These are phyloP conservation scores for Mesocricetus auratus DNA, from an alignment of 2,113 vertebrate genomes.

Conservation along the genomic window DNA sequence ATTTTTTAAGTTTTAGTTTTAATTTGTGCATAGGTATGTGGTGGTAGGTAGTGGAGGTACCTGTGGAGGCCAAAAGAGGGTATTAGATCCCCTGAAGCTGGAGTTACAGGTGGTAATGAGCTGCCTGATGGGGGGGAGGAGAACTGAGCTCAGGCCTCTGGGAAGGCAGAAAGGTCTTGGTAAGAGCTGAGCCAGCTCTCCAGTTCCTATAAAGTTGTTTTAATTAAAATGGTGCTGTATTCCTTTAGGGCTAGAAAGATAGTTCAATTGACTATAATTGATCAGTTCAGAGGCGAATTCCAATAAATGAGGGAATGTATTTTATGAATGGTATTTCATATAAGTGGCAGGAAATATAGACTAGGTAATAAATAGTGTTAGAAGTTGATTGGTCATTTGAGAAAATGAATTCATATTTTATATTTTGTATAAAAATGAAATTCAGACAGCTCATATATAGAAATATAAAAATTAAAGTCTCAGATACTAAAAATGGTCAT, in stretches of 20 bases:
- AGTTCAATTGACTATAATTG: not conserved
- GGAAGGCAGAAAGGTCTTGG: too few species aligned
- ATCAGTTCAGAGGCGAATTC: constrained; percentile 21
- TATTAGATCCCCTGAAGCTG: not conserved
- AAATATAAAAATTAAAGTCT: constrained; percentile 54
- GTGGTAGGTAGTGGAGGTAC: not conserved
- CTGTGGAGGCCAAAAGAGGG: not conserved
- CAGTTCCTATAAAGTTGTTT: not conserved
- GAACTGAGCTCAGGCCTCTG: not conserved
- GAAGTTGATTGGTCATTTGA: not conserved
- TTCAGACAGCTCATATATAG: constrained; percentile 30
- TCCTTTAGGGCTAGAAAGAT: constrained; percentile 20
- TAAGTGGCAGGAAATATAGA: not conserved
- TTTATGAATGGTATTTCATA: constrained; percentile 20
- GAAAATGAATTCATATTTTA: constrained; percentile 48
- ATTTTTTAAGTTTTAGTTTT: not conserved
- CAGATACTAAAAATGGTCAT: constrained; percentile 34
- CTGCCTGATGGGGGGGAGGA: not conserved
- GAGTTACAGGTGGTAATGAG: not conserved
- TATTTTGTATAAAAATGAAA: constrained; percentile 54
- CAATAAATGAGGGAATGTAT: constrained; percentile 18
- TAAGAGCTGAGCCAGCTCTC: not conserved
- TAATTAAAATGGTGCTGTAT: constrained; percentile 18
- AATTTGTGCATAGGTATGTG: not conserved
- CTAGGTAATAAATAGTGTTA: constrained; percentile 28